phyloP scores from a whole-genome alignment of 1,140 invertebrate species.

The Panonychus citri region DNA sequence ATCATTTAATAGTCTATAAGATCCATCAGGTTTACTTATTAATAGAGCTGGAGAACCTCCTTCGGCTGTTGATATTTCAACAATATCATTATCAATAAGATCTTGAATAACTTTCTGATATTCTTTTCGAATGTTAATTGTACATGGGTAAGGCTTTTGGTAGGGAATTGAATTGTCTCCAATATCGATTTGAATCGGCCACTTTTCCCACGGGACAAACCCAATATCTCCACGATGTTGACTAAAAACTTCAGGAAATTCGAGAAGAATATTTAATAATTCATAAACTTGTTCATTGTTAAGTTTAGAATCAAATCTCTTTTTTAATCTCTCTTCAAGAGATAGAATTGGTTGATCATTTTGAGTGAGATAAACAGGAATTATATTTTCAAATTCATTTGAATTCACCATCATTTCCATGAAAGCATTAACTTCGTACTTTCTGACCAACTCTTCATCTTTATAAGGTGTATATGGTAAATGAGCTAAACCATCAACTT shows the following conservation, averaged over 20 bases:
- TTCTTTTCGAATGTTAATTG: background rate
- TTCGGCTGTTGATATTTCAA: background rate
- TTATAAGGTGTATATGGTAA: too few relatives aligned
- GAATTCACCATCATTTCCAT: too few relatives aligned
- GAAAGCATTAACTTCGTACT: too few relatives aligned
- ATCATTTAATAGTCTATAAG: conserved; percentile 27
- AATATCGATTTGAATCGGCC: background rate
- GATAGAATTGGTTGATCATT: too few relatives aligned
- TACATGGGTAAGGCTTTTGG: background rate
- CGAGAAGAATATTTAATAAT: background rate
- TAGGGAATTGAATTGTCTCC: background rate
- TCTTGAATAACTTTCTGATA: background rate
- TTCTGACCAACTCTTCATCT: too few relatives aligned
- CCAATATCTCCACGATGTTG: background rate
- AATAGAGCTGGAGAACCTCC: conserved; percentile 9
- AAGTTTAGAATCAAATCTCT: background rate
- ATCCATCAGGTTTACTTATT: conserved; percentile 26
- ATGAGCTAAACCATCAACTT: too few relatives aligned
- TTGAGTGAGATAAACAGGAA: too few relatives aligned
- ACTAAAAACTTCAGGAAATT: background rate
- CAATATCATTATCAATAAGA: background rate
- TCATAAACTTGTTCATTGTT: background rate
- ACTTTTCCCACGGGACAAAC: background rate
- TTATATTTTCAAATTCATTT: too few relatives aligned
- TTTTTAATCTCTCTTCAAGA: too few relatives aligned